Evolutionary conservation across 2,888 invertebrate genomes (phyloP), one percentile per base, ranked within the genome.

Genomic region (Patella depressa): DNA sequence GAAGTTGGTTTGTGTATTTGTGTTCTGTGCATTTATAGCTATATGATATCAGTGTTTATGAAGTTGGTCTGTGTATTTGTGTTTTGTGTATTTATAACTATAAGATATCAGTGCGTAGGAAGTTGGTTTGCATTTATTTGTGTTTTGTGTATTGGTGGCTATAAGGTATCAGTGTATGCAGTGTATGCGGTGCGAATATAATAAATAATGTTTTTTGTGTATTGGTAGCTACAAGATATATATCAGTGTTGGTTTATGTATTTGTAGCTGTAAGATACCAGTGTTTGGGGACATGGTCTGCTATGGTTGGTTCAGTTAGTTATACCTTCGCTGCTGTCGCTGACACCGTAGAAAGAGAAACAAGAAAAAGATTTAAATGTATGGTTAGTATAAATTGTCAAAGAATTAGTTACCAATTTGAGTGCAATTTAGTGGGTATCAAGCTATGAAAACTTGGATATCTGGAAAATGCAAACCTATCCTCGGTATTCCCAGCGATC

Each of bases 311-410:
- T 19, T 77, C 78, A 15, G 82, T 81, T 19, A 89, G 89, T 90
- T 98, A 98, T 92, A 97, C 98, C 89, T 98, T 96, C 91, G 98
- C 98, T 92, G 98, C 97, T 76, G 97, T 98, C n/a, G 97, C 97
- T 11, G 98, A 98, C 89, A 97, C 97, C 0, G 97, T 98, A 88
- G 97, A 98, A 91, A 97, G 97, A 11, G 94, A 98, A 86, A 96
- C 96, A 91, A 97, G 98, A 91, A 97, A 98, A 91, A 96, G 96
- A 89, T 98, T 97, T 91, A 94, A 98, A 69, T 98, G 98, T 90
- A 97, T 98, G 91, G 92, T 92, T 85, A 85, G 92, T 88, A 45
- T 4, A 53, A 19, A 54, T 29, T 29, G 29, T 29, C 2, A 29
- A 29, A 29, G 34, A 34, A 34, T 34, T 34, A 34, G 4, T 34